These are phyloP conservation scores for Dunckerocampus dactyliophorus DNA, from an alignment of 2,113 vertebrate genomes.

Conservation along the genomic window DNA sequence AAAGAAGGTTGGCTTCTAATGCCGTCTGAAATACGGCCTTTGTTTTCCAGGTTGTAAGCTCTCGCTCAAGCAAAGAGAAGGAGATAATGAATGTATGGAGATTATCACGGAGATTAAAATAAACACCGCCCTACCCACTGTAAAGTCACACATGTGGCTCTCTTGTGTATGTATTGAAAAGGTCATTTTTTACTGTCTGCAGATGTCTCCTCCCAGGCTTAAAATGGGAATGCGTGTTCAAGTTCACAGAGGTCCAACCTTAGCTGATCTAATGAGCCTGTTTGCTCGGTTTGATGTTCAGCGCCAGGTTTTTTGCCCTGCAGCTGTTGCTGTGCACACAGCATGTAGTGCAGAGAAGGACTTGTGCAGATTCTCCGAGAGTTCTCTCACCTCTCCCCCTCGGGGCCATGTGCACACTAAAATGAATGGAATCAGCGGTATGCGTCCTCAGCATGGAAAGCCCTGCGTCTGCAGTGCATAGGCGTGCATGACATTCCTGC, in stretches of 20 bases:
- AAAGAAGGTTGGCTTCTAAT: constrained; percentile 34
- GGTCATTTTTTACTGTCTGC: too few species aligned
- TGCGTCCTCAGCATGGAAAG: constrained; percentile 44
- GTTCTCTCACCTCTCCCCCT: constrained; percentile 16
- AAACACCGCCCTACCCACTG: neutral
- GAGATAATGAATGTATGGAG: constrained; percentile 41
- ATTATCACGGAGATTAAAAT: constrained; percentile 37
- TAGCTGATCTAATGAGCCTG: constrained; percentile 38
- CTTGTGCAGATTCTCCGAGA: constrained; percentile 47
- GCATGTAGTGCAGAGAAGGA: constrained; percentile 48
- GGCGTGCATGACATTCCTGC: constrained; percentile 53
- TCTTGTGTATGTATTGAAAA: neutral
- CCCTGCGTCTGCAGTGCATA: constrained; percentile 47
- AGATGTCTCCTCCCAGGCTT: too few species aligned
- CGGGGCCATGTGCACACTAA: constrained; percentile 37
- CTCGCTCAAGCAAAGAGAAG: constrained; percentile 26
- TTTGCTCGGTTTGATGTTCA: constrained; percentile 55
- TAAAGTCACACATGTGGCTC: neutral
- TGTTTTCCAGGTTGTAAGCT: constrained; percentile 56
- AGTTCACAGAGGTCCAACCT: constrained; percentile 18
- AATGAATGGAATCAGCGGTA: constrained; percentile 65
- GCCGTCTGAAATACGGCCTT: constrained; percentile 25
- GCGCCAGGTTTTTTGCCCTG: constrained; percentile 57
- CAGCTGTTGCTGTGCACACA: constrained; percentile 58
- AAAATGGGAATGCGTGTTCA: constrained; percentile 12